Evolutionary conservation across 2,797 vertebrate species (phyloP).

Genomic region (Orestias chungarensis): DNA sequence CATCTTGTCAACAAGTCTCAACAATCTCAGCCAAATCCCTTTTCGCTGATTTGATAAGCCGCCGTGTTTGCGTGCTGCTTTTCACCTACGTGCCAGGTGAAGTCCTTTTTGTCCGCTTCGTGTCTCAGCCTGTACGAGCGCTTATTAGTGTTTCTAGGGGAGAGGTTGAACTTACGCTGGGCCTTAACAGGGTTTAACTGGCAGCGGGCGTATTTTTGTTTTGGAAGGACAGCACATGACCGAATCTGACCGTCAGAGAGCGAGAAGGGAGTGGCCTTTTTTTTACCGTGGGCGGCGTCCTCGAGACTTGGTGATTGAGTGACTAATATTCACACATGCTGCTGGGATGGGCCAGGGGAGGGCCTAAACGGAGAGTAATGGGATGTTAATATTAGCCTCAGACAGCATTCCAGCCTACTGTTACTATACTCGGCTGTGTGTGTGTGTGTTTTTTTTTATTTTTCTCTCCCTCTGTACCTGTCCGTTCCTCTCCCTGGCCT

Average conservation of each 20-base stretch:
- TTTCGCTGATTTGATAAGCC: conserved; percentile 16
- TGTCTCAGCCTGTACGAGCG: conserved; percentile 51
- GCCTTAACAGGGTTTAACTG: conserved; percentile 28
- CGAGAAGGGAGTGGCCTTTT: conserved; percentile 58
- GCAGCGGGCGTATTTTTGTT: conserved; percentile 55
- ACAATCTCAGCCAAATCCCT: conserved; percentile 38
- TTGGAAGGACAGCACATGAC: conserved; percentile 27
- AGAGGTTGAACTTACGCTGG: conserved; percentile 40
- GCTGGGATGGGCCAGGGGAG: conserved; percentile 54
- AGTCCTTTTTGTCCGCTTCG: conserved; percentile 53
- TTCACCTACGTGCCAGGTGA: conserved; percentile 47
- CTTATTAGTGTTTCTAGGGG: conserved; percentile 16
- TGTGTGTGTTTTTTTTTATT: conserved; percentile 12
- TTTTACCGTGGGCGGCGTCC: conserved; percentile 49
- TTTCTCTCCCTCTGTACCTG: conserved; percentile 51
- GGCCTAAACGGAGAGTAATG: conserved; percentile 54
- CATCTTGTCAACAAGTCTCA: conserved; percentile 17
- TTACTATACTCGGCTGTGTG: conserved; percentile 81
- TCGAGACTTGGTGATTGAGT: conserved; percentile 66
- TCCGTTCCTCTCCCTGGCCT: conserved; percentile 52
- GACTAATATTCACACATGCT: conserved; percentile 65
- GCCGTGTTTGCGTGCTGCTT: conserved; percentile 19
- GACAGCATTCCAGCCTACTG: conserved; percentile 73
- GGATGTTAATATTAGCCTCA: conserved; percentile 81
- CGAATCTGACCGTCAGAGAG: conserved; percentile 23